Evolutionary conservation across 1,140 invertebrate species (phyloP).

Genomic region (Pentalonia nigronervosa): DNA sequence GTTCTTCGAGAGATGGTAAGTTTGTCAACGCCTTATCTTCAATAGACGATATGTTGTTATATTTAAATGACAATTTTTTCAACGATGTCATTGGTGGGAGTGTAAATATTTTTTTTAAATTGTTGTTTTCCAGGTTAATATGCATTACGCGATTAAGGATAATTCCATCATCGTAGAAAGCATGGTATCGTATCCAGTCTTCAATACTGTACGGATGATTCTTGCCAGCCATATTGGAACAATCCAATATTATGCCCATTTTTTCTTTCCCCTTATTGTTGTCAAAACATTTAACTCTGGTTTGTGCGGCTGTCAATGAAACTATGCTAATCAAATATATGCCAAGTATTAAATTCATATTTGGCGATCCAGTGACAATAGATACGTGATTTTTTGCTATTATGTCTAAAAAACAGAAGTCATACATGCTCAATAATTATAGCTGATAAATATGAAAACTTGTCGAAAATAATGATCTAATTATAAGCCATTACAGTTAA

Average conservation of each 20-base stretch:
- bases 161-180: background rate
- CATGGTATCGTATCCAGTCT: conserved; percentile 21
- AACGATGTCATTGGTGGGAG: background rate
- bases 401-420: background rate
- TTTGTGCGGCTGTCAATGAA: background rate
- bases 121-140: conserved; percentile 26
- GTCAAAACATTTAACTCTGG: conserved; percentile 35
- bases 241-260: background rate
- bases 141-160: background rate
- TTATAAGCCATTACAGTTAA: background rate
- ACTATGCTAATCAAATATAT: background rate
- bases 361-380: background rate
- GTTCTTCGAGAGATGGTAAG: conserved; percentile 36
- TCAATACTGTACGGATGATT: background rate
- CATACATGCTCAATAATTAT: background rate
- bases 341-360: background rate
- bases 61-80: conserved; percentile 45
- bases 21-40: background rate
- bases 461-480: background rate
- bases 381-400: background rate
- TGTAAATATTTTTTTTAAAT: background rate
- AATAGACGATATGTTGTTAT: conserved; percentile 36
- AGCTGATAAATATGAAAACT: background rate
- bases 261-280: background rate
- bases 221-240: conserved; percentile 12